These are phyloP conservation scores for Galeruca laticollis DNA, from an alignment of 2,888 invertebrate genomes.

Conservation along the genomic window DNA sequence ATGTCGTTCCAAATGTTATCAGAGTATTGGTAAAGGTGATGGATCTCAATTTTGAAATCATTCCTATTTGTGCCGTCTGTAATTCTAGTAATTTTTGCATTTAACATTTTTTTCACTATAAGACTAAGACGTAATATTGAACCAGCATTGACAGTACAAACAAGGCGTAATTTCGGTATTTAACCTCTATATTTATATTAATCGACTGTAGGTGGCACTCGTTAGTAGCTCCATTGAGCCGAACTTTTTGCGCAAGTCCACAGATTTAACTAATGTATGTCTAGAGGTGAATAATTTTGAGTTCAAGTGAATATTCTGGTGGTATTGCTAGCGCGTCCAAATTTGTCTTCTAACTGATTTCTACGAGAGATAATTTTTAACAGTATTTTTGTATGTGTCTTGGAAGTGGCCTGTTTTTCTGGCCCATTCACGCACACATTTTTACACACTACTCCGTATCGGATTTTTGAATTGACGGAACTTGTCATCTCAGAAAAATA, in stretches of 20 bases:
- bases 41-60: neutral
- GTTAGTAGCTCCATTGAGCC: neutral
- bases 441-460: slow-evolving; percentile 67
- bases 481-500: slow-evolving; percentile 42
- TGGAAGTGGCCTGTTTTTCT: slow-evolving; percentile 52
- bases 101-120: neutral
- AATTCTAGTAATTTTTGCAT: neutral
- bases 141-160: neutral
- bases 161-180: neutral
- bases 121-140: neutral
- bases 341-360: slow-evolving; percentile 1
- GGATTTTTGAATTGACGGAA: slow-evolving; percentile 59
- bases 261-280: slow-evolving; percentile 3
- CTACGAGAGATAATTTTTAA: neutral
- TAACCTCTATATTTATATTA: slow-evolving; percentile 3
- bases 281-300: slow-evolving; percentile 1
- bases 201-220: neutral
- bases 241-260: neutral
- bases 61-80: slow-evolving; percentile 2
- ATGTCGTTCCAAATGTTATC: too few relatives aligned
- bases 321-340: slow-evolving; percentile 5
- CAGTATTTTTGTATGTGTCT: slow-evolving; percentile 43
- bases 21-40: neutral
- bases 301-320: neutral
- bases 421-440: slow-evolving; percentile 65